These are phyloP conservation scores for Triplophysa bombifrons DNA, from an alignment of 2,797 vertebrate genomes.

Conservation along the genomic window DNA sequence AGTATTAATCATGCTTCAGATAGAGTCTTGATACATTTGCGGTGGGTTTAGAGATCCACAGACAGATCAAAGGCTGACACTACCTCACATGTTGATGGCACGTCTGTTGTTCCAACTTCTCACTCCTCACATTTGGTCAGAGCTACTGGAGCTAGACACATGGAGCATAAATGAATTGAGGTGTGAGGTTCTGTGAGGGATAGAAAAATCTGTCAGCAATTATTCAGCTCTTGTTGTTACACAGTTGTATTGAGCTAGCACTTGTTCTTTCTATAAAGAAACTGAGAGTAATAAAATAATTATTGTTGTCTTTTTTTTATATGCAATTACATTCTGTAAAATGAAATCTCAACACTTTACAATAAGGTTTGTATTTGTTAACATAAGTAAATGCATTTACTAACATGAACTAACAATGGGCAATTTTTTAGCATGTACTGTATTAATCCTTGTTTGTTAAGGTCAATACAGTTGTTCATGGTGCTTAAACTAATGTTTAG, in stretches of 20 bases:
- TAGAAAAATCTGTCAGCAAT: neutral
- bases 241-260: neutral
- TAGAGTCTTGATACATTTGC: conserved; percentile 32
- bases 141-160: conserved; percentile 1
- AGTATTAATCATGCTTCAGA: conserved; percentile 16
- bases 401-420: too few species aligned
- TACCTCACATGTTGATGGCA: conserved; percentile 16
- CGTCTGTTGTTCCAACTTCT: conserved; percentile 32
- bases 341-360: too few species aligned
- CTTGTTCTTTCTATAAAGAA: too few species aligned
- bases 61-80: conserved; percentile 33
- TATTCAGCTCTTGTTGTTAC: neutral
- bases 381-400: too few species aligned
- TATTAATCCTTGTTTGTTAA: too few species aligned
- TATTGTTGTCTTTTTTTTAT: too few species aligned
- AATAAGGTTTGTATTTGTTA: too few species aligned
- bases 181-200: conserved; percentile 24
- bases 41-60: conserved; percentile 24
- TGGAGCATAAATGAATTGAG: conserved; percentile 12
- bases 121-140: conserved; percentile 29
- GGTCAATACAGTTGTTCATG: too few species aligned
- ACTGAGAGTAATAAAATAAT: too few species aligned
- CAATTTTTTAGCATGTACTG: too few species aligned
- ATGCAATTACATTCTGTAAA: too few species aligned
- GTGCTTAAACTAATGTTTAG: too few species aligned